Evolutionary conservation across 2,888 invertebrate genomes (phyloP).

Genomic region (Pollenia labialis): DNA sequence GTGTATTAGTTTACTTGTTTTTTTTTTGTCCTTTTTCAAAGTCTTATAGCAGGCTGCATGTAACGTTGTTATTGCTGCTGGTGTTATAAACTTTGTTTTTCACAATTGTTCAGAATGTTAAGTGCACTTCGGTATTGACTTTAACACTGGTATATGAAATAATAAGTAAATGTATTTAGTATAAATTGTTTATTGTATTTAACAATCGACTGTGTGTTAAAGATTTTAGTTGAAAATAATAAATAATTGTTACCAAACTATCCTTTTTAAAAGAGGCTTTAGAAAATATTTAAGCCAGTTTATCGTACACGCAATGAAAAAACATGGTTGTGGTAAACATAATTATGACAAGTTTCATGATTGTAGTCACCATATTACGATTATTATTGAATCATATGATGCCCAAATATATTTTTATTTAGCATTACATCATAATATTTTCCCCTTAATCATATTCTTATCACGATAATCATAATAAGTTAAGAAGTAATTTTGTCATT

Average conservation of each 20-base stretch:
- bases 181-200: constrained; percentile 28
- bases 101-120: constrained; percentile 51
- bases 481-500: too few relatives aligned
- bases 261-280: neutral
- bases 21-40: constrained; percentile 24
- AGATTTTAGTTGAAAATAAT: neutral
- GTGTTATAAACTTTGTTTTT: constrained; percentile 50
- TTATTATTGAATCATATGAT: too few relatives aligned
- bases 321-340: too few relatives aligned
- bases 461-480: too few relatives aligned
- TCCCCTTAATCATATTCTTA: too few relatives aligned
- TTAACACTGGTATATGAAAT: constrained; percentile 56
- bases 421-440: too few relatives aligned
- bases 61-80: constrained; percentile 4
- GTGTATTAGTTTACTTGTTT: neutral
- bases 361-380: too few relatives aligned
- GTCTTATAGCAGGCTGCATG: constrained; percentile 26
- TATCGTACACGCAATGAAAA: too few relatives aligned
- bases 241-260: neutral
- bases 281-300: neutral
- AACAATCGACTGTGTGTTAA: neutral
- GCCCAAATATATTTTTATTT: too few relatives aligned
- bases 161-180: constrained; percentile 64
- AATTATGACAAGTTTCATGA: too few relatives aligned
- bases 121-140: constrained; percentile 55